Evolutionary conservation across 2,888 invertebrate genomes (phyloP).

Genomic region (Athrips mouffetella): DNA sequence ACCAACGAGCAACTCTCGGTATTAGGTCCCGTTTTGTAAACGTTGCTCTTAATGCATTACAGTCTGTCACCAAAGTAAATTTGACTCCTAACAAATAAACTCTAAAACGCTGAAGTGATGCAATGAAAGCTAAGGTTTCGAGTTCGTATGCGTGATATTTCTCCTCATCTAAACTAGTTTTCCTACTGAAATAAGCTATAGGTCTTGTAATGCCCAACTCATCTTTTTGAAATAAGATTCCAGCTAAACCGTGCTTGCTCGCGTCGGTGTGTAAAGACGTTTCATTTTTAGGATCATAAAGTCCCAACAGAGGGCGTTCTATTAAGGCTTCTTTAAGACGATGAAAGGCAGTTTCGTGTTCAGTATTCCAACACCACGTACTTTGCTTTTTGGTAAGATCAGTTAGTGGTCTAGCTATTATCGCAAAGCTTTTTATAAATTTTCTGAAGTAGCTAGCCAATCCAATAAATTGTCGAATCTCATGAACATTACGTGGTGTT

Average conservation of each 20-base stretch:
- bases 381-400: constrained; percentile 5
- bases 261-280: constrained; percentile 40
- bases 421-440: constrained; percentile 29
- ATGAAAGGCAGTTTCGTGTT: constrained; percentile 1
- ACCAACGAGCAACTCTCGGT: constrained; percentile 27
- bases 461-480: constrained; percentile 34
- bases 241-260: constrained; percentile 27
- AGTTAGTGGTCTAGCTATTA: constrained; percentile 23
- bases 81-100: constrained; percentile 33
- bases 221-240: constrained; percentile 31
- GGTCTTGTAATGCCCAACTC: constrained; percentile 7
- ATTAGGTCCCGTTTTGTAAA: constrained; percentile 24
- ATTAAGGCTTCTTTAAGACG: constrained; percentile 27
- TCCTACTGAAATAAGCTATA: constrained; percentile 22
- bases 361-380: constrained; percentile 9
- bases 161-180: constrained; percentile 22
- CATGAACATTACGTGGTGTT: constrained; percentile 27
- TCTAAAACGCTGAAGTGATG: constrained; percentile 31
- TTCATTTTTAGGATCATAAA: constrained; percentile 26
- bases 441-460: constrained; percentile 33
- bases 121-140: constrained; percentile 23
- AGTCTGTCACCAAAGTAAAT: constrained; percentile 27
- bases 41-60: constrained; percentile 25
- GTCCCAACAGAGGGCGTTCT: constrained; percentile 26
- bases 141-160: constrained; percentile 23